Percentiles rank a stretch among this genome's conserved stretches.
phyloP scores from a whole-genome alignment of 2,888 invertebrate species.

The Malthinus seriepunctatus region DNA sequence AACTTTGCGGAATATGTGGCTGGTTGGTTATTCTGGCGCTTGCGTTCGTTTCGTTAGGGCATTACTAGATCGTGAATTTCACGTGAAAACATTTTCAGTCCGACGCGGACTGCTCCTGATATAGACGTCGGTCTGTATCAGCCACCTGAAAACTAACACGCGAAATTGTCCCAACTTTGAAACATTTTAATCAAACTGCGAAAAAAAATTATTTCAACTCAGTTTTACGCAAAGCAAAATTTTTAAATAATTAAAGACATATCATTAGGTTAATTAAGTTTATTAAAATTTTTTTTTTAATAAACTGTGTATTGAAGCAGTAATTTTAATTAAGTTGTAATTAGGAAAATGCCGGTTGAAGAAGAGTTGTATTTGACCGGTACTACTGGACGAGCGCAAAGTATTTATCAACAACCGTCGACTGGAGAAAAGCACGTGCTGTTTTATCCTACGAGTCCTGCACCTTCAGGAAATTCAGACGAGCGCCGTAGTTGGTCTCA shows the following conservation, averaged over 20 bases:
- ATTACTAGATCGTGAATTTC: slow-evolving; percentile 24
- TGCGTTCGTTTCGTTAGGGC: slow-evolving; percentile 33
- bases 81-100: slow-evolving; percentile 45
- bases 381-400: slow-evolving; percentile 48
- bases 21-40: slow-evolving; percentile 35
- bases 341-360: slow-evolving; percentile 45
- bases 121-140: slow-evolving; percentile 20
- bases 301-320: slow-evolving; percentile 16
- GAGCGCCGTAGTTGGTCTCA: slow-evolving; percentile 50
- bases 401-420: slow-evolving; percentile 53
- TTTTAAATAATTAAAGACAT: background rate
- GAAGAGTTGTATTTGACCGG: slow-evolving; percentile 51
- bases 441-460: slow-evolving; percentile 54
- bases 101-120: slow-evolving; percentile 42
- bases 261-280: slow-evolving; percentile 1
- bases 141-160: slow-evolving; percentile 7
- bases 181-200: background rate
- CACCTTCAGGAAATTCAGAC: slow-evolving; percentile 49
- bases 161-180: background rate
- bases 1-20: slow-evolving; percentile 30
- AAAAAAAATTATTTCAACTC: background rate
- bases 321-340: slow-evolving; percentile 8
- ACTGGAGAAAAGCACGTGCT: slow-evolving; percentile 56
- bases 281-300: background rate
- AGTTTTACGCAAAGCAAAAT: slow-evolving; percentile 4